phyloP scores from a whole-genome alignment of 2,113 vertebrate genomes.

The Noctilio leporinus region DNA sequence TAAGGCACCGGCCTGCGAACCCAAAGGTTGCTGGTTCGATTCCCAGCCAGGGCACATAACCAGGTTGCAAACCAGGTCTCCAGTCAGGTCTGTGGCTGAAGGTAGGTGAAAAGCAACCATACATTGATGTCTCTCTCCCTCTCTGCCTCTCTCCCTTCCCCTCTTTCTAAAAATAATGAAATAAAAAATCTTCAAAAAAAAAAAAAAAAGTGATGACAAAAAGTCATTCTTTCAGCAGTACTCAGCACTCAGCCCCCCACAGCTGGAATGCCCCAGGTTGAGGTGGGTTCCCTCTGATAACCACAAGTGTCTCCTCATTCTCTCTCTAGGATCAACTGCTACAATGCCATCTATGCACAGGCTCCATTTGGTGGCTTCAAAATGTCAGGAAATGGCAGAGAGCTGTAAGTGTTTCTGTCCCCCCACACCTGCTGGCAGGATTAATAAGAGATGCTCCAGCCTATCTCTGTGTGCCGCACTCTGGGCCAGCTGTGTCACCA shows the following conservation, averaged over 20 bases:
- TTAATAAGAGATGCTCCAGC: too few relatives aligned
- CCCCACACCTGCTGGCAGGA: accelerated
- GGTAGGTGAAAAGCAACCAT: too few relatives aligned
- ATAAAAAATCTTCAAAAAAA: too few relatives aligned
- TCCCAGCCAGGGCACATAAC: too few relatives aligned
- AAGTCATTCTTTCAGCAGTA: accelerated
- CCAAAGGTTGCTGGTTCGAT: too few relatives aligned
- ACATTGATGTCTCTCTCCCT: too few relatives aligned
- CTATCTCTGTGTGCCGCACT: background rate
- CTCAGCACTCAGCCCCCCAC: accelerated
- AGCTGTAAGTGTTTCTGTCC: slow-evolving; percentile 86
- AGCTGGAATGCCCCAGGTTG: accelerated
- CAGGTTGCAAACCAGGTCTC: too few relatives aligned
- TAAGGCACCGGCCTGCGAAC: too few relatives aligned
- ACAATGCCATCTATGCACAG: slow-evolving; percentile 93
- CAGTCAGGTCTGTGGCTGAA: too few relatives aligned
- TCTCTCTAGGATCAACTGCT: slow-evolving; percentile 92
- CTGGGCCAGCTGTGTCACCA: background rate
- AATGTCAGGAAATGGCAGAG: slow-evolving; percentile 97
- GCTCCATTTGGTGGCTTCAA: slow-evolving; percentile 94
- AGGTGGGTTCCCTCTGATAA: background rate
- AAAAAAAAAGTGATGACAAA: too few relatives aligned
- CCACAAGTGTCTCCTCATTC: accelerated
- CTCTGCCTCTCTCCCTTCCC: too few relatives aligned
- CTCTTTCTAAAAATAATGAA: too few relatives aligned